These are phyloP conservation scores for Hippoglossus stenolepis DNA, from an alignment of 2,113 vertebrate species.

Conservation along the genomic window DNA sequence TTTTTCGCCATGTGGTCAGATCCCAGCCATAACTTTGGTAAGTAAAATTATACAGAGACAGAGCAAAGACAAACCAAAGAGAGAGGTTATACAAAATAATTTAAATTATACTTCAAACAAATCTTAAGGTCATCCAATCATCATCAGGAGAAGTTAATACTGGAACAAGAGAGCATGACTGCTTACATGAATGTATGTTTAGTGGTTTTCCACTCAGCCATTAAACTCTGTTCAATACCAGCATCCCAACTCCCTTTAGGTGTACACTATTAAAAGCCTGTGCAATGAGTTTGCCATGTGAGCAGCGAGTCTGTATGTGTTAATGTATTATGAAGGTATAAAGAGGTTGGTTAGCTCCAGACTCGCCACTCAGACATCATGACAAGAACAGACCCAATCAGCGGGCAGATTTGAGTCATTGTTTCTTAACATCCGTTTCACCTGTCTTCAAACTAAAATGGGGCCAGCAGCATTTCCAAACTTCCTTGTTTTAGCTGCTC, in stretches of 20 bases:
- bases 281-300: not conserved
- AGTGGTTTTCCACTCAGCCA: not conserved
- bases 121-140: not conserved
- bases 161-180: not conserved
- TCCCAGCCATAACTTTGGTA: not conserved
- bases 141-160: not conserved
- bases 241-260: not conserved
- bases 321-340: not conserved
- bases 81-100: not conserved
- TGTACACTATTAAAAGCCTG: not conserved
- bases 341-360: not conserved
- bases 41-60: not conserved
- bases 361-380: too few species aligned
- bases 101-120: not conserved
- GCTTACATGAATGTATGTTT: not conserved
- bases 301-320: not conserved
- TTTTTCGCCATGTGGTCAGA: not conserved
- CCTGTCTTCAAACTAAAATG: too few species aligned
- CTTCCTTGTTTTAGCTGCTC: too few species aligned
- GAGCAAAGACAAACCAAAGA: not conserved
- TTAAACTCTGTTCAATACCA: not conserved
- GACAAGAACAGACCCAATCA: too few species aligned
- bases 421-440: too few species aligned
- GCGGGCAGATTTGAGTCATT: too few species aligned
- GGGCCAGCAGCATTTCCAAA: too few species aligned